Percentiles rank a stretch among this genome's conserved stretches.
Evolutionary conservation across 2,113 vertebrate genomes (phyloP).

Genomic region (Petaurus breviceps): DNA sequence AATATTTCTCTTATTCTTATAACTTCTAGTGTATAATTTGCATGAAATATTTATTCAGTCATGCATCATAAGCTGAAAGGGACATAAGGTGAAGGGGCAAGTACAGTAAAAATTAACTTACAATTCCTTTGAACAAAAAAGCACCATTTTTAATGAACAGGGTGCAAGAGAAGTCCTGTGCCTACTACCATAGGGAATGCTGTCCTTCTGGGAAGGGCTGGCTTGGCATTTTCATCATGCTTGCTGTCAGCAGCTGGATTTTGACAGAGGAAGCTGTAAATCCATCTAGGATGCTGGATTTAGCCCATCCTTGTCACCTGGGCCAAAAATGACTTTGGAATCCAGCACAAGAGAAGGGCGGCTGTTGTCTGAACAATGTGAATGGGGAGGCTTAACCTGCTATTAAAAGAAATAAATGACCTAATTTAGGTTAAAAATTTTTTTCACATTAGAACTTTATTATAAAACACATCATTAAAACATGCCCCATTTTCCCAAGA

Average conservation of each 20-base stretch:
- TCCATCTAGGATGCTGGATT: not conserved
- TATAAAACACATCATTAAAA: constrained; percentile 18
- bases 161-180: constrained; percentile 5
- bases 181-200: not conserved
- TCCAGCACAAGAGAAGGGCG: not conserved
- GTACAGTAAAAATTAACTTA: constrained; percentile 48
- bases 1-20: constrained; percentile 40
- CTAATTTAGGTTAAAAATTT: constrained; percentile 19
- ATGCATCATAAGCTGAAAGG: constrained; percentile 24
- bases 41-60: constrained; percentile 57
- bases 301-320: not conserved
- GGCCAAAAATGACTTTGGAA: constrained; percentile 4
- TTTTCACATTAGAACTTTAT: constrained; percentile 32
- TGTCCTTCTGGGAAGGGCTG: not conserved
- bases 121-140: constrained; percentile 35
- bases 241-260: not conserved
- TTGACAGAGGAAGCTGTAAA: not conserved
- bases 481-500: not conserved
- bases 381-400: not conserved
- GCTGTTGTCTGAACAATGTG: not conserved
- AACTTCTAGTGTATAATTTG: constrained; percentile 32
- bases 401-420: constrained; percentile 41
- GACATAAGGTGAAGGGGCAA: constrained; percentile 1
- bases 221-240: constrained; percentile 4
- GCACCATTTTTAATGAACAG: constrained; percentile 18